Evolutionary conservation across 2,113 vertebrate species (phyloP).

Genomic region (Notothenia rossii): DNA sequence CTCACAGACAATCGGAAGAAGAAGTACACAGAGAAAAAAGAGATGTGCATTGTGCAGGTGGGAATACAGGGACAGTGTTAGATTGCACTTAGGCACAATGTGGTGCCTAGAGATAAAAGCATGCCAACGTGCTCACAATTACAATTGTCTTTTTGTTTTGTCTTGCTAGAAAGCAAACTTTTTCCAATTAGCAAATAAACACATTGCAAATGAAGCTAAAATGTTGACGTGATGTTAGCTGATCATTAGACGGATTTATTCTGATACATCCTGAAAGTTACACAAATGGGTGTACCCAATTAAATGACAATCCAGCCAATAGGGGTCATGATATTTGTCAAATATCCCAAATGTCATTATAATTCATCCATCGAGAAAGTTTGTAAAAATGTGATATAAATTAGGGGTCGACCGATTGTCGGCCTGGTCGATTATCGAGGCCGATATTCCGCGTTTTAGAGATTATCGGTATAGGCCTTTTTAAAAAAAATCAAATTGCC

Average conservation of each 20-base stretch:
- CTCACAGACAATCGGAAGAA: constrained; percentile 17
- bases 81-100: neutral
- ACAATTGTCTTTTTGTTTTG: neutral
- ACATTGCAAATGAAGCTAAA: too few relatives aligned
- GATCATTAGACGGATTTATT: neutral
- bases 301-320: neutral
- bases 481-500: too few relatives aligned
- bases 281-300: neutral
- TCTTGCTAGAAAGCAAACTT: too few relatives aligned
- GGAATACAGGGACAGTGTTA: neutral
- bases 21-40: constrained; percentile 21
- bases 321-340: neutral
- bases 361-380: neutral
- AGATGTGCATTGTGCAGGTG: constrained; percentile 1
- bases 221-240: neutral
- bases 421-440: too few relatives aligned
- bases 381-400: neutral
- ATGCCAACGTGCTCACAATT: neutral
- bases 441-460: too few relatives aligned
- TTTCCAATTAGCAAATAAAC: too few relatives aligned
- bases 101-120: constrained; percentile 1
- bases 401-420: too few relatives aligned
- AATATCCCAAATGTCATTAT: neutral
- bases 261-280: too few relatives aligned
- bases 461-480: too few relatives aligned